Percentiles rank a stretch among this genome's conserved stretches.
Evolutionary conservation across 2,113 vertebrate genomes (phyloP).

Genomic region (Silurus meridionalis): DNA sequence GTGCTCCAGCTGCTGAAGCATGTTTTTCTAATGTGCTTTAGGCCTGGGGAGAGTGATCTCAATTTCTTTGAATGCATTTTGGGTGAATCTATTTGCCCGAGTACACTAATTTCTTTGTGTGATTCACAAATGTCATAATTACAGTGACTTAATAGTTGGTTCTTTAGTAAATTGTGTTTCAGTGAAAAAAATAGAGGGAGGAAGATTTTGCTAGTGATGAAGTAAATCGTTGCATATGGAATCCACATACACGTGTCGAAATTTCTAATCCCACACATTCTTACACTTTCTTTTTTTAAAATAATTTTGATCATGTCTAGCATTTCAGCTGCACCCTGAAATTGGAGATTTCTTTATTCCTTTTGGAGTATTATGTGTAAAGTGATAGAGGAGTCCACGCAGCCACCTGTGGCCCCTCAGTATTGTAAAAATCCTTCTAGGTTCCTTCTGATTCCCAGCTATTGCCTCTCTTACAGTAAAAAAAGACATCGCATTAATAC

Average conservation of each 20-base stretch:
- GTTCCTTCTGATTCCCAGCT: not conserved
- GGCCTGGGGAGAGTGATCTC: not conserved
- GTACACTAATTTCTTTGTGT: not conserved
- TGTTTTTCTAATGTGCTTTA: not conserved
- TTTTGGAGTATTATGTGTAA: conserved; percentile 61
- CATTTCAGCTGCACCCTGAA: conserved; percentile 53
- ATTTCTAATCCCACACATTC: not conserved
- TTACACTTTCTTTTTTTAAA: conserved; percentile 20
- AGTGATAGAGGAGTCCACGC: conserved; percentile 67
- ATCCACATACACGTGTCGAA: not conserved
- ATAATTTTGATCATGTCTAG: conserved; percentile 41
- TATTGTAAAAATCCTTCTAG: conserved; percentile 1
- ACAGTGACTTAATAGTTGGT: not conserved
- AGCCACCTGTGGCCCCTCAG: conserved; percentile 71
- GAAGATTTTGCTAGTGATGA: not conserved
- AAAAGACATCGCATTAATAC: not conserved
- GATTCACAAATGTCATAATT: not conserved
- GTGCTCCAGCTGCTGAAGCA: not conserved
- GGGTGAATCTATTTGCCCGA: not conserved
- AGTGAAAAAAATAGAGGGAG: not conserved
- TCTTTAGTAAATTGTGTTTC: not conserved
- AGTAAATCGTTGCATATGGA: not conserved
- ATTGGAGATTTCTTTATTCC: conserved; percentile 50
- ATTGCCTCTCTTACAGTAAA: not conserved
- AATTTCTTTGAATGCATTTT: conserved; percentile 16